Percentiles rank a stretch among this genome's conserved stretches.
Evolutionary conservation across 2,113 vertebrate species (phyloP).

Genomic region (Campylomormyrus tamandua): DNA sequence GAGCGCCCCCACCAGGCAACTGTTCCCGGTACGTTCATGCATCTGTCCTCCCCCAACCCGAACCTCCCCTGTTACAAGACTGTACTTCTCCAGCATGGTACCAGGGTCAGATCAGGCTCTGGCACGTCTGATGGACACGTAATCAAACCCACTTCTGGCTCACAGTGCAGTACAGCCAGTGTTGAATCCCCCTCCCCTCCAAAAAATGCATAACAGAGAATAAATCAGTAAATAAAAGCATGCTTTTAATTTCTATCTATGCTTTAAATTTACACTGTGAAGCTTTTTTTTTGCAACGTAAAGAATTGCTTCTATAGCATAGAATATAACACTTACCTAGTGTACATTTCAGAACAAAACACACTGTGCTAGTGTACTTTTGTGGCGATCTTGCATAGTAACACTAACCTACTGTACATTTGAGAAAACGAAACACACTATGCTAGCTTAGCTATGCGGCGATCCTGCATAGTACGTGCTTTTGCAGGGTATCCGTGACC

Average conservation of each 20-base stretch:
- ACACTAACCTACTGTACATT: neutral
- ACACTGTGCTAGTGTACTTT: neutral
- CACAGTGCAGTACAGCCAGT: neutral
- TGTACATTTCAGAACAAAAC: neutral
- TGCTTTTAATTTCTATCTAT: neutral
- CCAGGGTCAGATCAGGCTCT: neutral
- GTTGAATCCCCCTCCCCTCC: neutral
- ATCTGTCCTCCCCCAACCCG: neutral
- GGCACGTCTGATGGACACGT: neutral
- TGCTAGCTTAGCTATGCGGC: neutral
- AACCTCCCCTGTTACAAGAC: neutral
- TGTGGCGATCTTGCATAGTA: neutral
- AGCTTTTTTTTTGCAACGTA: neutral
- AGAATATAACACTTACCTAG: neutral
- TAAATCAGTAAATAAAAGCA: neutral
- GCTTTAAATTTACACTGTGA: neutral
- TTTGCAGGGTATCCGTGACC: neutral
- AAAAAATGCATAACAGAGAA: neutral
- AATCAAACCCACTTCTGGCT: neutral
- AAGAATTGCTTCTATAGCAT: neutral
- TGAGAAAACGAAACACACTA: neutral
- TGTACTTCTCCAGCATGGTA: neutral
- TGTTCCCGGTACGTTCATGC: neutral
- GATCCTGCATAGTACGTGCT: neutral
- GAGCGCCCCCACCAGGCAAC: neutral